Percentiles rank a stretch among this genome's conserved stretches.
Conservation (phyloP, 92 coral and sea anemone species). For the Muricea muricata region DNA sequence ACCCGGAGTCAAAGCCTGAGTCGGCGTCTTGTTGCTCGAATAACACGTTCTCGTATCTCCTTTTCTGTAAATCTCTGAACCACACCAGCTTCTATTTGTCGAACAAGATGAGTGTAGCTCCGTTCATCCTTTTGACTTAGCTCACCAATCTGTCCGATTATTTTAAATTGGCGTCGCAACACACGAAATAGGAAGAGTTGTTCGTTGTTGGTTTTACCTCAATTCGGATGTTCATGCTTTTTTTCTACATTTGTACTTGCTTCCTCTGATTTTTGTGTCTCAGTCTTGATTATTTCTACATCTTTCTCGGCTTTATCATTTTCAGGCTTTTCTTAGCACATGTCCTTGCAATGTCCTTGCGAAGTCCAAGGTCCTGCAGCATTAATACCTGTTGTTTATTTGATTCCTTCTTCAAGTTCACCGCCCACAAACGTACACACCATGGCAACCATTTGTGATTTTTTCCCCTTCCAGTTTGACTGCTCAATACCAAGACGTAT, state of each 20-base stretch:
- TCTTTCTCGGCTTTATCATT: not conserved
- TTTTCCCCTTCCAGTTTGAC: not conserved
- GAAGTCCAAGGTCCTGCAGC: not conserved
- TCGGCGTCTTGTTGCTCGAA: constrained; percentile 63
- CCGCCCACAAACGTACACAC: not conserved
- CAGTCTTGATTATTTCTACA: not conserved
- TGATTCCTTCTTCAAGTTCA: not conserved
- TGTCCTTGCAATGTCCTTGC: not conserved
- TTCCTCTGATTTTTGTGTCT: not conserved
- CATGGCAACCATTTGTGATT: not conserved
- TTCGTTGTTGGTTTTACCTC: not conserved
- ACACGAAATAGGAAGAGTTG: constrained; percentile 15
- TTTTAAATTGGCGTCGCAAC: constrained; percentile 60
- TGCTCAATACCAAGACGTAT: not conserved
- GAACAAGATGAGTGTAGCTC: constrained; percentile 55
- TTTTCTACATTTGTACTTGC: not conserved
- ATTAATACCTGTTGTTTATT: not conserved
- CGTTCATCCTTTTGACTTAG: constrained; percentile 71
- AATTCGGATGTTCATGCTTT: not conserved
- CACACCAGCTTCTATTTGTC: constrained; percentile 62
- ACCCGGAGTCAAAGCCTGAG: constrained; percentile 50
- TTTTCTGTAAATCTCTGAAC: constrained; percentile 40
- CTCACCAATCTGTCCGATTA: constrained; percentile 70
- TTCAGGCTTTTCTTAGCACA: not conserved
- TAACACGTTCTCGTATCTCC: constrained; percentile 65